phyloP scores from a whole-genome alignment of 2,113 vertebrate species.

The Fregetta grallaria region DNA sequence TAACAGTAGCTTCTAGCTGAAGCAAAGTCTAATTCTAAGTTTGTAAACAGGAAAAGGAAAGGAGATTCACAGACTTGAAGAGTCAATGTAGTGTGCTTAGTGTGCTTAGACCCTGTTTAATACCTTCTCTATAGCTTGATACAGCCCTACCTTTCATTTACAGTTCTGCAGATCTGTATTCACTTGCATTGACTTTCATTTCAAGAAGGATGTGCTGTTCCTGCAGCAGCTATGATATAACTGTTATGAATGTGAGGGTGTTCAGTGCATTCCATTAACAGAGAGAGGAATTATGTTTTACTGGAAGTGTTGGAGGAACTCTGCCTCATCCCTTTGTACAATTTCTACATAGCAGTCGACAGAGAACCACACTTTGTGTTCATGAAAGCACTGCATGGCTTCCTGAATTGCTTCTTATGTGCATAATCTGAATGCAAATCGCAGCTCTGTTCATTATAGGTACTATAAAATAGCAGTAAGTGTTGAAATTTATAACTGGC shows the following conservation, averaged over 20 bases:
- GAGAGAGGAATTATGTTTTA: constrained; percentile 21
- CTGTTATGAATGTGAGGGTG: neutral
- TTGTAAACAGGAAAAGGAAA: neutral
- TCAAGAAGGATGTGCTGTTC: neutral
- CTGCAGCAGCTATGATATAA: neutral
- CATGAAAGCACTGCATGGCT: constrained; percentile 25
- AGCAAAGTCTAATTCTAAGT: neutral
- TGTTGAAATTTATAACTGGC: constrained; percentile 52
- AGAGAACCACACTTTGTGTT: constrained; percentile 8
- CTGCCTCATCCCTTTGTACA: constrained; percentile 8
- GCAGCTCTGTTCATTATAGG: constrained; percentile 49
- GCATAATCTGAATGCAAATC: constrained; percentile 58
- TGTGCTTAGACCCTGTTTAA: neutral
- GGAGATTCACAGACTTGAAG: neutral
- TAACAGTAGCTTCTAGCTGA: neutral
- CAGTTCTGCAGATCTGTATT: neutral
- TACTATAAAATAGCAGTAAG: constrained; percentile 56
- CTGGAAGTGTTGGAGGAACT: neutral
- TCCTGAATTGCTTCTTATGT: constrained; percentile 17
- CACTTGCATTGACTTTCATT: neutral
- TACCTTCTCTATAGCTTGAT: neutral
- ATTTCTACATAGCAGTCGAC: constrained; percentile 9
- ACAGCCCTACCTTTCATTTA: neutral
- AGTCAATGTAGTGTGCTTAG: neutral
- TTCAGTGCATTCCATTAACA: constrained; percentile 10